Evolutionary conservation across 2,888 invertebrate species (phyloP).

Genomic region (Tenthredo distinguenda): DNA sequence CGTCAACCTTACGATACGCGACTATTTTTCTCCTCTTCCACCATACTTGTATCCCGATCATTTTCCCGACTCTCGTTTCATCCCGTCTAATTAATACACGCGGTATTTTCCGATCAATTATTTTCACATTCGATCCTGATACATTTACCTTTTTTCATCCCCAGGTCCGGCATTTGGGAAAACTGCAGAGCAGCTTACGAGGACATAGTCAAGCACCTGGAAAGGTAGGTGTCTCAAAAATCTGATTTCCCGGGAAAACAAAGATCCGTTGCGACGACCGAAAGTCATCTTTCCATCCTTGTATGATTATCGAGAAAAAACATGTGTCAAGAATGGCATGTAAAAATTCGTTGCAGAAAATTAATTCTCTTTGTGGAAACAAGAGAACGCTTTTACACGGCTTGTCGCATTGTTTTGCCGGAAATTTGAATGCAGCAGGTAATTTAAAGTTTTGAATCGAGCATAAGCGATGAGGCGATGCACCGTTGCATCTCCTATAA

Average conservation of each 20-base stretch:
- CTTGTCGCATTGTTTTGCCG: too few species aligned
- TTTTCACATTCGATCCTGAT: neutral
- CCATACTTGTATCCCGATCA: neutral
- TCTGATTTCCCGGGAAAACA: neutral
- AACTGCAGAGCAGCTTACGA: conserved; percentile 97
- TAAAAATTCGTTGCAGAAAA: neutral
- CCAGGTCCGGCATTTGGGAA: conserved; percentile 94
- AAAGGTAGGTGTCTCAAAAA: conserved; percentile 85
- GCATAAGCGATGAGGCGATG: conserved; percentile 30
- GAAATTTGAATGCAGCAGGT: neutral
- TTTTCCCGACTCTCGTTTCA: neutral
- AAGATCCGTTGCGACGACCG: neutral
- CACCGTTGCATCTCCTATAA: conserved; percentile 72
- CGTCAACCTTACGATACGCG: conserved; percentile 22
- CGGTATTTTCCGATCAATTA: neutral
- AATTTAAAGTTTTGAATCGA: neutral
- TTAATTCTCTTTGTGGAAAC: too few species aligned
- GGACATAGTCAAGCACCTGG: conserved; percentile 96
- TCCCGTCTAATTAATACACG: neutral
- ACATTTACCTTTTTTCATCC: conserved; percentile 65
- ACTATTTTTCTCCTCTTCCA: conserved; percentile 54
- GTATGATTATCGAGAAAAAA: too few species aligned
- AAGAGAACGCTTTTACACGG: too few species aligned
- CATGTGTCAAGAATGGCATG: too few species aligned
- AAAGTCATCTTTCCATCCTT: neutral